Percentiles rank a stretch among this genome's conserved stretches.
Conservation (phyloP, 2,797 vertebrate genomes). For the Cyclopterus lumpus region DNA sequence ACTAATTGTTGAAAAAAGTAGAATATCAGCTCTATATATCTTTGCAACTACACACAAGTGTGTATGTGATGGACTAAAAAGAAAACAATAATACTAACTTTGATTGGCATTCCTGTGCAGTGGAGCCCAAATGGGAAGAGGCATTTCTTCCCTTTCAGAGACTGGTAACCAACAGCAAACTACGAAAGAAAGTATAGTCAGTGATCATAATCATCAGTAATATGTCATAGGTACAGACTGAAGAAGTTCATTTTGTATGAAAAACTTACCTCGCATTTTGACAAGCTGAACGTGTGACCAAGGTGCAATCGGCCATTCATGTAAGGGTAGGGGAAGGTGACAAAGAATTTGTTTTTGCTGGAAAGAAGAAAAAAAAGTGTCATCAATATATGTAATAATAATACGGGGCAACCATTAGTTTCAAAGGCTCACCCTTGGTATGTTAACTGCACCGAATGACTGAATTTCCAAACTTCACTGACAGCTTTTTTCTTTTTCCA, state of each 20-base stretch:
- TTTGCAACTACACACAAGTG: background rate
- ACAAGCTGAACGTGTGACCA: conserved; percentile 96
- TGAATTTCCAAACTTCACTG: background rate
- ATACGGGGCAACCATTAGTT: background rate
- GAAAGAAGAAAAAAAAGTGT: background rate
- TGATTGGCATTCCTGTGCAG: conserved; percentile 99
- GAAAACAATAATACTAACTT: conserved; percentile 82
- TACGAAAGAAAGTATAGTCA: conserved; percentile 64
- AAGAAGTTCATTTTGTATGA: background rate
- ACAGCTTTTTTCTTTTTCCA: background rate
- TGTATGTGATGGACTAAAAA: background rate
- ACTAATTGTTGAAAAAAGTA: background rate
- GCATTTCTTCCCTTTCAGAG: conserved; percentile 92
- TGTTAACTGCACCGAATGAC: background rate
- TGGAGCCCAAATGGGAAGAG: conserved; percentile 97
- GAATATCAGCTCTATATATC: background rate
- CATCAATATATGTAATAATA: conserved; percentile 9
- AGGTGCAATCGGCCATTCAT: conserved; percentile 98
- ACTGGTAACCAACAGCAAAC: conserved; percentile 94
- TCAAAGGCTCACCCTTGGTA: background rate
- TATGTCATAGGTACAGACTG: background rate
- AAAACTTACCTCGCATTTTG: conserved; percentile 94
- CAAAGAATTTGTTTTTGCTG: conserved; percentile 93
- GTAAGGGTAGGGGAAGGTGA: conserved; percentile 97
- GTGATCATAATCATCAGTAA: background rate